These are phyloP conservation scores for Pantherophis guttatus DNA, from an alignment of 2,113 vertebrate genomes.

Conservation along the genomic window DNA sequence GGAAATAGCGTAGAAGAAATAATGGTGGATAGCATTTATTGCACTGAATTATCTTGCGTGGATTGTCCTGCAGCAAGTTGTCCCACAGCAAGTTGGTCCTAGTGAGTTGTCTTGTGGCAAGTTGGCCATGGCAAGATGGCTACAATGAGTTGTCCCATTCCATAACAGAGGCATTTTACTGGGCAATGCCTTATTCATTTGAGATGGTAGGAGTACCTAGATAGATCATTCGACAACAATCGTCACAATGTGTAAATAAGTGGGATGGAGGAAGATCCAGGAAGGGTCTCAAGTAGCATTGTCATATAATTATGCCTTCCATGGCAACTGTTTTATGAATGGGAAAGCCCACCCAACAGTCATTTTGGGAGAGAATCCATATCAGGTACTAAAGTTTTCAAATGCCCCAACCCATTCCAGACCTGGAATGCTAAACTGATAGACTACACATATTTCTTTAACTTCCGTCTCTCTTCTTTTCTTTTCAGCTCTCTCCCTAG, in stretches of 20 bases:
- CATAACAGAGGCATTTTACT: not conserved
- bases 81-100: not conserved
- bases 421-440: not conserved
- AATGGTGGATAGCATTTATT: not conserved
- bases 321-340: not conserved
- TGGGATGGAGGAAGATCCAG: not conserved
- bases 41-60: not conserved
- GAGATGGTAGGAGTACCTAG: not conserved
- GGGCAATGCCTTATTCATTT: not conserved
- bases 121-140: not conserved
- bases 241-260: not conserved
- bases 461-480: not conserved
- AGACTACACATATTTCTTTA: not conserved
- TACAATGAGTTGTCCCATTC: not conserved
- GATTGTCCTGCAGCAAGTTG: not conserved
- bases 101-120: no score
- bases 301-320: not conserved
- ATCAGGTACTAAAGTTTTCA: not conserved
- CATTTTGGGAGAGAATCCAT: not conserved
- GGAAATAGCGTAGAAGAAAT: not conserved
- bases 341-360: not conserved
- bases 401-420: not conserved
- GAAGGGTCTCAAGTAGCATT: not conserved
- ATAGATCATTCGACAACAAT: not conserved
- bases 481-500: constrained; percentile 40